Evolutionary conservation across 2,113 vertebrate genomes (phyloP).

Genomic region (Nycticebus coucang): DNA sequence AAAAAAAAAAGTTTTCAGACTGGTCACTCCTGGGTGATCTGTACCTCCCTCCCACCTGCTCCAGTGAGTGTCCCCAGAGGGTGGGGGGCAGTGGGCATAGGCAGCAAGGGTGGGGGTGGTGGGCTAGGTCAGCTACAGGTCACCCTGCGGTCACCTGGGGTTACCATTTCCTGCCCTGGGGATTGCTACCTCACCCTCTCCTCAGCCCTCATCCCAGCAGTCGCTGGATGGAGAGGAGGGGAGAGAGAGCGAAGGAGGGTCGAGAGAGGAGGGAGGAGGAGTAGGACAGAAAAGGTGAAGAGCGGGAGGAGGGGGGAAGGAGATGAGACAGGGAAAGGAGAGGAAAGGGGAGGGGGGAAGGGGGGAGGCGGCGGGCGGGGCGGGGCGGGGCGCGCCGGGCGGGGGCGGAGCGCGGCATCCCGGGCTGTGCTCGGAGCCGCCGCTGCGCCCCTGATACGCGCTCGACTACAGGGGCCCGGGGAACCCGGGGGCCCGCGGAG

Average conservation of each 20-base stretch:
- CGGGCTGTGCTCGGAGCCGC: not conserved
- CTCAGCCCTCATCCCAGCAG: not conserved
- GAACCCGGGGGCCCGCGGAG: not conserved
- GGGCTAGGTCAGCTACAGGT: not conserved
- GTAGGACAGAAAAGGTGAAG: not conserved
- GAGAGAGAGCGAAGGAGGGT: not conserved
- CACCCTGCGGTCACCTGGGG: not conserved
- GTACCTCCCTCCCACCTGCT: no score
- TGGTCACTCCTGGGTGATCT: no score
- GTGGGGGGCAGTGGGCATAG: no score
- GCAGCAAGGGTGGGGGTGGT: not conserved
- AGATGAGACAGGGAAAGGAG: not conserved
- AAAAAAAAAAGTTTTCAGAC: not conserved
- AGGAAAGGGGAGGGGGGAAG: not conserved
- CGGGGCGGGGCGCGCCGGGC: not conserved
- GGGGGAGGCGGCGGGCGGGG: not conserved
- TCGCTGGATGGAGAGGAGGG: not conserved
- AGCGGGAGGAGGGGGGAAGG: not conserved
- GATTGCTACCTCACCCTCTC: not conserved
- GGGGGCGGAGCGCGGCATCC: constrained; percentile 37
- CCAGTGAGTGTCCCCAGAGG: not conserved
- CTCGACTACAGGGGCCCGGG: not conserved
- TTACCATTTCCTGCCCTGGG: not conserved
- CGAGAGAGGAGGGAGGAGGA: no score
- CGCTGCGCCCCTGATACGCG: not conserved